Base-by-base conservation (phyloP, 1,140 invertebrate species). In the Drosophila varians region DNA sequence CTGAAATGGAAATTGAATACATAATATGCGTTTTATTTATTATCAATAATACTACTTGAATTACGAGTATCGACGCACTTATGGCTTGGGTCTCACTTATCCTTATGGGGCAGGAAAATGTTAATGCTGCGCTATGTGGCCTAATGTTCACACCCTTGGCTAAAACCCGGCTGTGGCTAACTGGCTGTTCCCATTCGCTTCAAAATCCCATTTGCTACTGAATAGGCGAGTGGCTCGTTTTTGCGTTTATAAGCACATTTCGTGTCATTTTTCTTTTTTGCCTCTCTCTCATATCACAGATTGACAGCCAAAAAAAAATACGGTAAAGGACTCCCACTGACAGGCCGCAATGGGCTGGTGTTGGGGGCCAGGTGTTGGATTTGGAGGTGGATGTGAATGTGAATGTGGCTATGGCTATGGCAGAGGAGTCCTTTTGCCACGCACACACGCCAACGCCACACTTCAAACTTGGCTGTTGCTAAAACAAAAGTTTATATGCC, bases 221-320 rank as follows among this genome's bases (percentile, higher is more conserved):
- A 87, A 69, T 82, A 45, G 51, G 48, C 49, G 52, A 62, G 54
- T 66, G 60, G 64, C 62, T 60, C 25, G 73, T 47, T 66, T 82
- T 86, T 87, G 58, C 48, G 82, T 68, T 87, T 87, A 88, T 87
- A 87, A 87, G 82, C 82, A 60, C 74, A 68, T 88, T 86, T 88
- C 82, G 82, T 87, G 82, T 87, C 82, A 87, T 75, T 87, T 75
- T 61, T 74, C 52, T 28, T 68, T 79, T 42, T 40, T 57, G 21
- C 55, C 51, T 40, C 42, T 52, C 56, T 47, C 49, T 69, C 79
- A 78, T 86, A 87, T 86, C 77, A 77, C 69, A 87, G 82, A 86
- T 86, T 86, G 82, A 86, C 82, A 82, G 82, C 53, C 71, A 47
- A 47, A 68, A 72, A 61, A 71, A 46, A 11, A 14, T 38, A 38